phyloP scores from a whole-genome alignment of 1,140 invertebrate species.

The Drosophila novamexicana region DNA sequence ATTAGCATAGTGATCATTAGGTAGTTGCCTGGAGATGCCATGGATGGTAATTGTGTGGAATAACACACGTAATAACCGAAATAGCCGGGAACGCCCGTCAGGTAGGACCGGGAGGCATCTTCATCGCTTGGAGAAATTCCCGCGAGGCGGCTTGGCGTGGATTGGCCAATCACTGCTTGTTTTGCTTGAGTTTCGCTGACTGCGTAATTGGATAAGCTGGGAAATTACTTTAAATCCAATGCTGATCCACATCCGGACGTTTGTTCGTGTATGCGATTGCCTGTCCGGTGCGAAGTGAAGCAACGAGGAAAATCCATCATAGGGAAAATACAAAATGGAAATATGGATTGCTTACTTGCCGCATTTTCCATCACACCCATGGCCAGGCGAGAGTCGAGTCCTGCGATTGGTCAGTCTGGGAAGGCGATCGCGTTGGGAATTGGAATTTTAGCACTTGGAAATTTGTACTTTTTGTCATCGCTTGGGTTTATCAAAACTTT shows the following conservation, averaged over 20 bases:
- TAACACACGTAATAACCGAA: conserved; percentile 81
- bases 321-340: conserved; percentile 75
- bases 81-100: conserved; percentile 58
- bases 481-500: conserved; percentile 80
- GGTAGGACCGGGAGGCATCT: conserved; percentile 40
- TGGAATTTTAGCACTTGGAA: conserved; percentile 56
- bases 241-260: conserved; percentile 76
- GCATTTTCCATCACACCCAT: conserved; percentile 65
- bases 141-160: conserved; percentile 28
- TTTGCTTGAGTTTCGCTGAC: conserved; percentile 80
- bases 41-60: conserved; percentile 67
- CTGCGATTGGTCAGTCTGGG: conserved; percentile 47
- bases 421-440: conserved; percentile 36
- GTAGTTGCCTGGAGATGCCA: conserved; percentile 48
- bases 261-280: conserved; percentile 7
- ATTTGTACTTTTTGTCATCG: conserved; percentile 63
- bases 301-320: conserved; percentile 59
- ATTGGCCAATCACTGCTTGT: conserved; percentile 42
- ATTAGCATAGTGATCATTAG: conserved; percentile 60
- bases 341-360: conserved; percentile 51
- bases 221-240: conserved; percentile 78
- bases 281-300: conserved; percentile 13
- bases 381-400: conserved; percentile 10
- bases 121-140: conserved; percentile 42
- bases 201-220: conserved; percentile 83